Base-by-base conservation (phyloP, 2,888 invertebrate species). In the Uloborus plumipes region DNA sequence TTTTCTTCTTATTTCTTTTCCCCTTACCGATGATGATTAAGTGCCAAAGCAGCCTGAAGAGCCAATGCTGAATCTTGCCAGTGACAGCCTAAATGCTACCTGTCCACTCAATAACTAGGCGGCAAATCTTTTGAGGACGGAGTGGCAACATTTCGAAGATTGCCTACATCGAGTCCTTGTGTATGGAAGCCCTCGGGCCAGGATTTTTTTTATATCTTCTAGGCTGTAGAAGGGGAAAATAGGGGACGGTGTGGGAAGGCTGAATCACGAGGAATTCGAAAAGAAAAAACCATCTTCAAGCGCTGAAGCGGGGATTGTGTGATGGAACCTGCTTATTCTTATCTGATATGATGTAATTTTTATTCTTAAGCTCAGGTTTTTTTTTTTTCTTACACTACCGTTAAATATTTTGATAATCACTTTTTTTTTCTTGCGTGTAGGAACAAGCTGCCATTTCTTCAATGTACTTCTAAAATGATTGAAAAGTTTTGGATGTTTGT, bases 61-160 rank as follows among this genome's bases (percentile, higher is more conserved):
- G 74, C 22, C 55, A 59, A 59, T 59, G 67, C 64, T 26, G 26
- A 26, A 26, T 26, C 26, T 26, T 26, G 26, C 26, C 26, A 26
- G 26, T 81, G 81, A 81, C 81, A 81, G 70, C 65, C 51, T 81
- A 81, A 81, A 71, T 75, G 59, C 75, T 49, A 75, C 81, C 81
- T 81, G 81, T 75, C 75, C 61, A 20, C 59, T 22, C 58, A 81
- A 81, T 81, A 81, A 81, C 81, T 58, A 81, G 81, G 81, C 81
- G 81, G 81, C 74, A 81, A 81, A 81, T 75, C 75, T 81, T 70
- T 67, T 51, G 51, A 67, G 18, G 59, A 59, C 18, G 58, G 58
- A 65, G 75, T 70, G 70, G 81, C 59, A 70, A 75, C 70, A 72
- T 79, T 78, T 26, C 51, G 59, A 58, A 50, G 75, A 67, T 67